Percentiles rank a stretch among this genome's conserved stretches.
Conservation (phyloP, 2,888 invertebrate species). For the Hylaea fasciaria region DNA sequence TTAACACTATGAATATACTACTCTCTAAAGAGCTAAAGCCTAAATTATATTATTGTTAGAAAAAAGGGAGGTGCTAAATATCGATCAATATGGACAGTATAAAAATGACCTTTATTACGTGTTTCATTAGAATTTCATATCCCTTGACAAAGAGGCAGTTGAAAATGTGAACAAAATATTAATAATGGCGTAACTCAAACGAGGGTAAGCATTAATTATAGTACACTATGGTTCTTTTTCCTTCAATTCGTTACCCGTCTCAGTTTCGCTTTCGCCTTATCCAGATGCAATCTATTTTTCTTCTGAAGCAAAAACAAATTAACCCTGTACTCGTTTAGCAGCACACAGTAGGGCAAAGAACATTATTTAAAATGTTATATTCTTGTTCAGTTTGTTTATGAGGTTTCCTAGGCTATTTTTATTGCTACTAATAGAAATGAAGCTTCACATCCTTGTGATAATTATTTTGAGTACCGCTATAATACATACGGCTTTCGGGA, state of each 20-base stretch:
- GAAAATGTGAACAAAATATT: constrained; percentile 51
- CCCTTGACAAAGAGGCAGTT: constrained; percentile 59
- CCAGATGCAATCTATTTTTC: constrained; percentile 84
- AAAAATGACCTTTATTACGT: too few relatives aligned
- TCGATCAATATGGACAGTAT: too few relatives aligned
- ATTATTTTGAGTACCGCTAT: too few relatives aligned
- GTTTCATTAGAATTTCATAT: constrained; percentile 27
- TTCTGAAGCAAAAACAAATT: constrained; percentile 84
- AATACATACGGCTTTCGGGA: too few relatives aligned
- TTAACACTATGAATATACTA: too few relatives aligned
- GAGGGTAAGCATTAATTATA: constrained; percentile 75
- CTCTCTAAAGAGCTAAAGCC: too few relatives aligned
- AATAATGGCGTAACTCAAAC: constrained; percentile 73
- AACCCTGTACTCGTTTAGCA: constrained; percentile 53
- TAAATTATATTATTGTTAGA: not conserved
- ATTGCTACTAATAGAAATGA: too few relatives aligned
- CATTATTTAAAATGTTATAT: too few relatives aligned
- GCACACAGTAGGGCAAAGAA: constrained; percentile 42
- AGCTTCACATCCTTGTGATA: too few relatives aligned
- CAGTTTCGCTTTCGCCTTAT: constrained; percentile 82
- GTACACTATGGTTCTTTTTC: constrained; percentile 68
- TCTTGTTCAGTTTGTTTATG: too few relatives aligned
- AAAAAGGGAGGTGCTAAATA: constrained; percentile 31
- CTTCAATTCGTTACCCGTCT: constrained; percentile 77
- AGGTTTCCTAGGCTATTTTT: too few relatives aligned